Evolutionary conservation across 2,113 vertebrate species (phyloP).

Genomic region (Stegostoma tigrinum): DNA sequence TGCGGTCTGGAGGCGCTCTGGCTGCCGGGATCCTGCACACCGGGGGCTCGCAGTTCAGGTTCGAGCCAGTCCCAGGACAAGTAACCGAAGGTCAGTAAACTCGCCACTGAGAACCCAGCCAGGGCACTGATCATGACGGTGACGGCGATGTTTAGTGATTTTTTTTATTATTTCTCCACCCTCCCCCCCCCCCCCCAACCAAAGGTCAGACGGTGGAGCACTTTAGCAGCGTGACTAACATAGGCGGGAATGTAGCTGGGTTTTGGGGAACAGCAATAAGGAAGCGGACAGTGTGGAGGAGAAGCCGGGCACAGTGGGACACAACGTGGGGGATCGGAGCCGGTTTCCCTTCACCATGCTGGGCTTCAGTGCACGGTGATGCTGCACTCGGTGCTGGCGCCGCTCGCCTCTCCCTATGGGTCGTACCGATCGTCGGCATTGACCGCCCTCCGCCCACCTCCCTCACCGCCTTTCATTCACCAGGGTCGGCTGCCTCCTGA

Average conservation of each 20-base stretch:
- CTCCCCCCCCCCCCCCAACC: too few species aligned
- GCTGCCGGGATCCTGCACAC: slow-evolving; percentile 32
- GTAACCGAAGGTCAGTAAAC: slow-evolving; percentile 63
- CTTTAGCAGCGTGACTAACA: not conserved
- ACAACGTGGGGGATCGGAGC: not conserved
- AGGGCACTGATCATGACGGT: slow-evolving; percentile 50
- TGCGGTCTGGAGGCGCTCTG: slow-evolving; percentile 64
- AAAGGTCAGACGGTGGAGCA: not conserved
- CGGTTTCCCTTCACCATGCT: not conserved
- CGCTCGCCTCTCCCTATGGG: not conserved
- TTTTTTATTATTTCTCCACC: too few species aligned
- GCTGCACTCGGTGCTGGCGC: not conserved
- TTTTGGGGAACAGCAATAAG: too few species aligned
- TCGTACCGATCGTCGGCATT: not conserved
- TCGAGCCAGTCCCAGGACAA: slow-evolving; percentile 61
- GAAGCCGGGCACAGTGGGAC: not conserved
- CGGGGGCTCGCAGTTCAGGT: slow-evolving; percentile 41
- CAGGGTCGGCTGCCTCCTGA: not conserved
- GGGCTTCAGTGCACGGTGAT: not conserved
- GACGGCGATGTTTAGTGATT: too few species aligned
- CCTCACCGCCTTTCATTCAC: not conserved
- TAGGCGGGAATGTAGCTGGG: too few species aligned
- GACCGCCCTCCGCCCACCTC: not conserved
- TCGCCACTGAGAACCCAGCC: slow-evolving; percentile 62
- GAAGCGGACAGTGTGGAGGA: too few species aligned